Base-by-base conservation (phyloP, 2,888 invertebrate genomes). In the Drosophila flavopinicola region DNA sequence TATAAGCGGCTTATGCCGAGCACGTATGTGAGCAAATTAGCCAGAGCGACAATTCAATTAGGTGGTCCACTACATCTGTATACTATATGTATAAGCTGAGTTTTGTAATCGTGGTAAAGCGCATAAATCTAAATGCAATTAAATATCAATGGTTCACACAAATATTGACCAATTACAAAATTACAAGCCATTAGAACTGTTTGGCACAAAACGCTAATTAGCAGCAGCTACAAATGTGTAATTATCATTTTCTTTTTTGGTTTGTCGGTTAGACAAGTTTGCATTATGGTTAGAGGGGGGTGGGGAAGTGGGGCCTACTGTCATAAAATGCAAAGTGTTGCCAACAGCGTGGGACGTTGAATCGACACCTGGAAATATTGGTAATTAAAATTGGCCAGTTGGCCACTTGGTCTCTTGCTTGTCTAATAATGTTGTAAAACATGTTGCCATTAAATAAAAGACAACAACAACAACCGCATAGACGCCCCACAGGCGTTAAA, bases 361-460 rank as follows among this genome's bases (percentile, higher is more conserved):
- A 47, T 68, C 79, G 84, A 85, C 79, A 83, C 79, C 84, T 80
- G 79, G 64, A 85, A 73, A 80, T 85, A 75, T 78, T 80, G 79
- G 79, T 80, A 80, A 80, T 85, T 80, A 80, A 85, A 80, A 83
- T 75, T 85, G 41, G 75, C 75, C 82, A 66, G 61, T 59, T 33
- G 45, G 48, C 59, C 47, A 53, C 51, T 20, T 42, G 15, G 20
- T 33, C 58, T 39, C 63, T 24, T 27, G 57, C 54, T 44, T 82
- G 78, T 82, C 86, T 82, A 85, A 82, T 82, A 85, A 82, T 83
- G 86, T 82, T 82, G 80, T 85, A 82, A 85, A 82, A 82, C 80
- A 82, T 63, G 80, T 85, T 78, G 71, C 74, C 68, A 76, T 83
- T 83, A 71, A 69, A 65, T 69, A 54, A 76, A 58, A 25, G 67